These are phyloP conservation scores for Yponomeuta malinellus DNA, from an alignment of 2,888 invertebrate species.

Conservation along the genomic window DNA sequence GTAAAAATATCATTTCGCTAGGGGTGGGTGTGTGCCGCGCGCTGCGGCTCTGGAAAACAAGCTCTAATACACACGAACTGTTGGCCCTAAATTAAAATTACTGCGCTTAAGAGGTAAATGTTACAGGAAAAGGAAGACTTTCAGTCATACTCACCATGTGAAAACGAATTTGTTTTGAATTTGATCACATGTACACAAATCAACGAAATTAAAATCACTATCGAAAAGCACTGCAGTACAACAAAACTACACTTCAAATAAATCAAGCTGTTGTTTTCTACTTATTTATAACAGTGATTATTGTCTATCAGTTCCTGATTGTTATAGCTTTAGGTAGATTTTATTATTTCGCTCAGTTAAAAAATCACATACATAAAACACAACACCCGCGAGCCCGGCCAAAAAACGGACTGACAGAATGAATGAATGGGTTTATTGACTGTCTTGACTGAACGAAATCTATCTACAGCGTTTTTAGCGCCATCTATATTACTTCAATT, in stretches of 20 bases:
- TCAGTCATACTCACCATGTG: slow-evolving; percentile 63
- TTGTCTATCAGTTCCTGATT: not conserved
- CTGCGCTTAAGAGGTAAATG: not conserved
- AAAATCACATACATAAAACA: not conserved
- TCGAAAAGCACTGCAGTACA: slow-evolving; percentile 21
- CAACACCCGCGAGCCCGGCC: slow-evolving; percentile 18
- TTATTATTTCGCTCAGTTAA: not conserved
- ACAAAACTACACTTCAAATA: slow-evolving; percentile 16
- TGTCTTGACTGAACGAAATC: slow-evolving; percentile 20
- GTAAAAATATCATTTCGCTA: slow-evolving; percentile 20
- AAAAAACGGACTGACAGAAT: slow-evolving; percentile 24
- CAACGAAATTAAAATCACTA: slow-evolving; percentile 17
- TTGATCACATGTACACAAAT: slow-evolving; percentile 63
- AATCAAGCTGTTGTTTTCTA: not conserved
- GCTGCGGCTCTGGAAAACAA: slow-evolving; percentile 37
- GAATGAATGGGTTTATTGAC: slow-evolving; percentile 24
- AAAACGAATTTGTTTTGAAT: slow-evolving; percentile 43
- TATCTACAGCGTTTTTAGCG: not conserved
- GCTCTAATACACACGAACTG: slow-evolving; percentile 14
- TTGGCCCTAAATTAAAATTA: not conserved
- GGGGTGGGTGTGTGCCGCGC: slow-evolving; percentile 39
- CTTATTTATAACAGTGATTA: not conserved
- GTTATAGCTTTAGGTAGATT: not conserved
- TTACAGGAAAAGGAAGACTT: slow-evolving; percentile 30
- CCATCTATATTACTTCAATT: not conserved